Evolutionary conservation across 2,888 invertebrate genomes (phyloP), one percentile per base, ranked within the genome.

Genomic region (Drosophila vallismaia): DNA sequence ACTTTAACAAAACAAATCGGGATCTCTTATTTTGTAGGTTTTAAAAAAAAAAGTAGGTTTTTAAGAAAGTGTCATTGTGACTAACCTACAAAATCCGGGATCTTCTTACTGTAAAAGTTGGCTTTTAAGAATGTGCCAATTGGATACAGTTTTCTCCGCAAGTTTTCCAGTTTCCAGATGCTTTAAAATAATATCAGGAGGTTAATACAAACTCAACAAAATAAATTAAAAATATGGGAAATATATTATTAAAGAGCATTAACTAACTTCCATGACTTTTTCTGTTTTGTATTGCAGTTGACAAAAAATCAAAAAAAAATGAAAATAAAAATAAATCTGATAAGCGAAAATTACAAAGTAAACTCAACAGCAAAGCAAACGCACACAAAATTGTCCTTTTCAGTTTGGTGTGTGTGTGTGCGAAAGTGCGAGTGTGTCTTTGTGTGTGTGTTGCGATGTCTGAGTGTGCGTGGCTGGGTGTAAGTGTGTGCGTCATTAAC

Each of bases 251-350:
- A 33, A 4, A 33, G 10, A 19, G 40, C 7, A 42, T 9, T 42
- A 19, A 4, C 40, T 3, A 19, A 8, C 7, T 12, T 6, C 12
- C 6, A 3, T 29, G 14, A 49, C 6, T 31, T 24, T 9, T 4
- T 44, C 71, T 73, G 60, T 26, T 10, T 70, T 66, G 54, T 48
- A 48, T 48, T 52, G 42, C 73, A 79, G 83, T 80, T 83, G 42
- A 71, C 55, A 51, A 75, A 86, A 86, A 84, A 86, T 86, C 74
- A 80, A 84, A 84, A 88, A 80, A 84, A 84, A 88, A 84, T 86
- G 68, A 77, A 86, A 86, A 81, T 81, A 88, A 84, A 86, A 84
- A 81, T 81, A 84, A 84, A 84, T 88, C 87, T 81, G 87, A 88
- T 84, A 84, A 84, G 85, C 77, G 73, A 70, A 84, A 84, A 88